Evolutionary conservation across 2,888 invertebrate species (phyloP).

Genomic region (Agriopis leucophaearia): DNA sequence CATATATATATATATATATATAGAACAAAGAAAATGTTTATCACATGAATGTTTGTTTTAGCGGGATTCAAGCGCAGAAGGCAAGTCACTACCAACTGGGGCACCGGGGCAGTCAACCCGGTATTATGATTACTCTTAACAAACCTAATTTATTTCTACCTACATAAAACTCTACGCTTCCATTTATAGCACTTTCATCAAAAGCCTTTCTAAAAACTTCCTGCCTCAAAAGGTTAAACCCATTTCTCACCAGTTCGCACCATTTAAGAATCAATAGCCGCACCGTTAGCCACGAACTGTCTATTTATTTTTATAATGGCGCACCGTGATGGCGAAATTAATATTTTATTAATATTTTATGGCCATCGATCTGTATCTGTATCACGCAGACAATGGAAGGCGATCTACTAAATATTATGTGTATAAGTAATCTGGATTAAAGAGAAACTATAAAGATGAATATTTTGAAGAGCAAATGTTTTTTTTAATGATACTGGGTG

Average conservation of each 20-base stretch:
- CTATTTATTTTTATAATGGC: conserved; percentile 43
- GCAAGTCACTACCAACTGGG: too few relatives aligned
- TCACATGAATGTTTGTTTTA: too few relatives aligned
- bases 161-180: background rate
- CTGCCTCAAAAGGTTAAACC: conserved; percentile 20
- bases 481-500: too few relatives aligned
- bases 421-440: conserved; percentile 11
- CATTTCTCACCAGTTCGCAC: conserved; percentile 31
- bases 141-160: background rate
- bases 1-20: too few relatives aligned
- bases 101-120: too few relatives aligned
- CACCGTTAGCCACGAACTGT: conserved; percentile 40
- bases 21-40: too few relatives aligned
- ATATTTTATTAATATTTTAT: conserved; percentile 40
- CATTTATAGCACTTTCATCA: conserved; percentile 5
- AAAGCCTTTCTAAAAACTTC: conserved; percentile 14
- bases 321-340: conserved; percentile 35
- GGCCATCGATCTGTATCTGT: conserved; percentile 40
- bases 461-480: too few relatives aligned
- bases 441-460: conserved; percentile 3
- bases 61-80: too few relatives aligned
- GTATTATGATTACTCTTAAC: too few relatives aligned
- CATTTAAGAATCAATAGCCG: conserved; percentile 37
- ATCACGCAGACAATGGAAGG: conserved; percentile 41
- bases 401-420: conserved; percentile 17